These are phyloP conservation scores for Sphaeridia pumilis DNA, from an alignment of 2,888 invertebrate species.

Conservation along the genomic window DNA sequence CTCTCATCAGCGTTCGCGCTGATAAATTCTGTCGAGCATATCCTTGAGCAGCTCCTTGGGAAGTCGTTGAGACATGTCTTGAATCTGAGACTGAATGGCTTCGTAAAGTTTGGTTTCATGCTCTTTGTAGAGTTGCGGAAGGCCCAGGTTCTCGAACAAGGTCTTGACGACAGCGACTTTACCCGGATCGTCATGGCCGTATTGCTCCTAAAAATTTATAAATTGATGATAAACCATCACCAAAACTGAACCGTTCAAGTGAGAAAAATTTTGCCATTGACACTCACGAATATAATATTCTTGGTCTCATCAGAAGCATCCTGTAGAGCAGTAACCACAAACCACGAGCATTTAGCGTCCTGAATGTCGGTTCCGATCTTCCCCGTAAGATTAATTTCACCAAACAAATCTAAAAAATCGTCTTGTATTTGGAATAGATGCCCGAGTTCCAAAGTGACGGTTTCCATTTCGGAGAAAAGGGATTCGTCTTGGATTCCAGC, in stretches of 20 bases:
- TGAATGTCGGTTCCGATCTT: slow-evolving; percentile 85
- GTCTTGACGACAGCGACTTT: slow-evolving; percentile 58
- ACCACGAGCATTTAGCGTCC: slow-evolving; percentile 94
- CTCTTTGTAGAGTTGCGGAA: slow-evolving; percentile 62
- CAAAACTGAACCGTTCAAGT: background rate
- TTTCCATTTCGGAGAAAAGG: slow-evolving; percentile 70
- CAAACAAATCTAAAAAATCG: slow-evolving; percentile 84
- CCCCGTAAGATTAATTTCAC: slow-evolving; percentile 70
- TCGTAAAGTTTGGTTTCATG: slow-evolving; percentile 77
- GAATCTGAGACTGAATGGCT: slow-evolving; percentile 67
- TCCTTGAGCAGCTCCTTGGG: slow-evolving; percentile 72
- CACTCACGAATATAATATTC: slow-evolving; percentile 51
- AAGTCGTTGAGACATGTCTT: slow-evolving; percentile 67
- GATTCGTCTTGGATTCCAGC: slow-evolving; percentile 58
- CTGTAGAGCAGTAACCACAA: slow-evolving; percentile 77
- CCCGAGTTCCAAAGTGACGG: slow-evolving; percentile 81
- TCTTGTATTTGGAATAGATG: slow-evolving; percentile 92
- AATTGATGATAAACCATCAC: slow-evolving; percentile 1
- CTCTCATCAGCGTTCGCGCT: slow-evolving; percentile 21
- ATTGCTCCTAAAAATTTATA: slow-evolving; percentile 49
- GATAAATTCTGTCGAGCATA: slow-evolving; percentile 66
- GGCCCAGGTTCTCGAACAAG: slow-evolving; percentile 62
- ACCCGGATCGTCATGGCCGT: slow-evolving; percentile 55
- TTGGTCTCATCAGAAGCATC: slow-evolving; percentile 58
- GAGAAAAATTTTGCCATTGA: background rate